These are phyloP conservation scores for Papilio protenor DNA, from an alignment of 2,888 invertebrate genomes.

Conservation along the genomic window DNA sequence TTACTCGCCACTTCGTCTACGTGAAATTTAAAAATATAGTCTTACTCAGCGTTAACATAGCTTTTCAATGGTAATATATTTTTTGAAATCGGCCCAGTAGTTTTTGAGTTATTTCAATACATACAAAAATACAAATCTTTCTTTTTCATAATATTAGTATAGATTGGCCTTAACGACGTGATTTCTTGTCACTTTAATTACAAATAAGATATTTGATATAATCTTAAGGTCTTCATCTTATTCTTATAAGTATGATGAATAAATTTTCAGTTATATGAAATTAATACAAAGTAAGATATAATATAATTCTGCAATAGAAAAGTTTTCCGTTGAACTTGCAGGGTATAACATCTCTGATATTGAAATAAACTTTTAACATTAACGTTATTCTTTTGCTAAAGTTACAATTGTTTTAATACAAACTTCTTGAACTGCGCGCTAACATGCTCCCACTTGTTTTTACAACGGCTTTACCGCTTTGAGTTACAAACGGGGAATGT, in stretches of 20 bases:
- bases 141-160: no score
- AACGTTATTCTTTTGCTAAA: conserved; percentile 34
- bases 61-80: no score
- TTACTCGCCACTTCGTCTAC: no score
- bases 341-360: conserved; percentile 27
- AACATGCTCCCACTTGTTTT: conserved; percentile 21
- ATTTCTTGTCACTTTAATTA: no score
- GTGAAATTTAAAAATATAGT: no score
- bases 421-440: conserved; percentile 29
- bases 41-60: no score
- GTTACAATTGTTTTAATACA: conserved; percentile 35
- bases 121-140: no score
- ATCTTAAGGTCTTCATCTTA: background rate
- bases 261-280: background rate
- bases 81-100: no score
- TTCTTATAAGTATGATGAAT: background rate
- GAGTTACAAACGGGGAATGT: conserved; percentile 7
- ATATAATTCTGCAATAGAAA: background rate
- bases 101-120: no score
- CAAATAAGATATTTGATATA: no score
- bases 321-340: background rate
- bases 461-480: conserved; percentile 1
- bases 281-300: background rate
- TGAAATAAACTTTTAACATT: conserved; percentile 33
- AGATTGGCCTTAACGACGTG: no score